Base-by-base conservation (phyloP, 35 echinoderm and acorn worm genomes). In the Nesometra sesokonis region DNA sequence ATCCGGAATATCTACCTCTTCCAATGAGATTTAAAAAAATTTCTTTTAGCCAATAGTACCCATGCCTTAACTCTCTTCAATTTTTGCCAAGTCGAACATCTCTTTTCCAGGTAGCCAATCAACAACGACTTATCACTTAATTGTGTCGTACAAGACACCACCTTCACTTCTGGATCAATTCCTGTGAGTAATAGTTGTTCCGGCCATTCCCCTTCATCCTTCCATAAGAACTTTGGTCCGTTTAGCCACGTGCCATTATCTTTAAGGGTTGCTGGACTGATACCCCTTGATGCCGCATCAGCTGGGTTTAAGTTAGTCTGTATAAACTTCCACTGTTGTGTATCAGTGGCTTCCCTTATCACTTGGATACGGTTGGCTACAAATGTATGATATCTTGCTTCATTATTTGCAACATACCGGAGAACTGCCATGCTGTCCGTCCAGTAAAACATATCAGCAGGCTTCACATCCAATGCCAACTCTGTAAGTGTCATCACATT, bases 251-350 rank as follows among this genome's bases (percentile, higher is more conserved):
- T 78, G 3, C 52, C 33, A 32, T 87, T 29, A 85, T 47, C n/a
- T n/a, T n/a, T 57, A 46, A 57, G 29, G 0, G 11, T 57, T 36
- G 19, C 31, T 27, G 43, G 27, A 17, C 35, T 85, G 11, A 23
- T 84, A 11, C 90, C 13, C 0, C 93, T 93, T n/a, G n/a, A n/a
- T n/a, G n/a, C n/a, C n/a, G n/a, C n/a, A n/a, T n/a, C 92, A 19
- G 88, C 92, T 34, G 85, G 92, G 67, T 93, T 93, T 32, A 29
- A 32, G 2, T 67, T 34, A 4, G 92, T 93, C 79, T 93, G 81
- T 36, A 94, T 77, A 57, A 91, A 85, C 33, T 67, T 36, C 93
- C 93, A 94, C 29, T 81, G 77, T 35, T 57, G 34, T 35, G 93
- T 81, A 40, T 87, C 46, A 15, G 93, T 82, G 33, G 43, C 46